Base-by-base conservation (phyloP, 2,888 invertebrate genomes). In the Polymixis lichenea region DNA sequence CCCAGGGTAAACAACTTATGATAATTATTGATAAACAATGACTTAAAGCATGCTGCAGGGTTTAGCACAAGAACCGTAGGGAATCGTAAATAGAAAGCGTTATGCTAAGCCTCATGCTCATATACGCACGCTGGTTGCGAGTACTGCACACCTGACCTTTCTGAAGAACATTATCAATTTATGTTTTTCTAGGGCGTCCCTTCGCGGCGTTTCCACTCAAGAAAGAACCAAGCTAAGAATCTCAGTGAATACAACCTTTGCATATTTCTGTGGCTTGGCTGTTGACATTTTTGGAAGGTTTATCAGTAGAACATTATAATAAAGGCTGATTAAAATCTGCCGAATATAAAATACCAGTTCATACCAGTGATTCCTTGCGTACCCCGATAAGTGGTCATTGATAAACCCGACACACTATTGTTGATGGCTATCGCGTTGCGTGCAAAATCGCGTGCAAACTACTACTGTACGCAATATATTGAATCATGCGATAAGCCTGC, bases 401-500 rank as follows among this genome's bases (percentile, higher is more conserved):
- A 82, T 69, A 84, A 77, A 55, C 17, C 25, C 11, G 61, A 60
- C 61, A 64, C 32, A 17, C 62, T 67, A 51, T 75, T 72, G 62
- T 79, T 56, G 17, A 61, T 67, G 49, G 22, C 8, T 67, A 73
- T 68, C 55, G 46, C 61, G n/a, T 55, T 60, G 81, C 67, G 72
- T 66, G 68, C 72, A 64, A 58, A 73, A 62, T 75, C 72, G 75
- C 75, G 84, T 70, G 74, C 77, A 75, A 67, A 84, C 73, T 28
- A 58, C 64, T 60, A 62, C 60, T 19, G 53, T 58, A 82, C 78
- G 74, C 58, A 82, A 73, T 82, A 17, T 78, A 80, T 85, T 80
- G 60, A 83, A 80, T 85, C 83, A 85, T 77, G n/a, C 74, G 77
- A 77, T 75, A 83, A 75, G 70, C n/a, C 9, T 32, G 66, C 6